Evolutionary conservation across 2,888 invertebrate species (phyloP), one percentile per base, ranked within the genome.

Genomic region (Corbicula japonica): DNA sequence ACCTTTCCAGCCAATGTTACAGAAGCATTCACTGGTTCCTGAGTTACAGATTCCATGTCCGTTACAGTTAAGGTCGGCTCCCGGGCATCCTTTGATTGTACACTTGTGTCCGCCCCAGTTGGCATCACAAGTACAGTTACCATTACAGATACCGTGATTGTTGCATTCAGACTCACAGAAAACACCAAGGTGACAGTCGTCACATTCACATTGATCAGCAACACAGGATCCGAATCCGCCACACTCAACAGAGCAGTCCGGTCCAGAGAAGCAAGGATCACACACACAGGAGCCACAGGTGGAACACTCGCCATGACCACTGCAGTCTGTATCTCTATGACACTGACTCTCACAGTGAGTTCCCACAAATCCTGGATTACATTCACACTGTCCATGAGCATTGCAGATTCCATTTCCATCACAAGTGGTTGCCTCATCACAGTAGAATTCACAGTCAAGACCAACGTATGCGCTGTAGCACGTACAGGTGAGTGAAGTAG

Each of bases 1-100:
- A 90, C 90, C 89, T 83, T 70, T 80, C 88, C 89, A 90, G 46
- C 90, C 90, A 32, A 87, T 87, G 41, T 86, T 60, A 76, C 90
- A 90, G 84, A 83, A 86, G 75, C 90, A 90, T 8, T 63, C 58
- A 8, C 84, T 84, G 18, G 73, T 81, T 28, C 79, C 83, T 8
- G 89, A 85, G 62, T 88, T 88, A 72, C 90, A 90, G 8, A 85
- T 58, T 1, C 90, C 90, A 62, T 89, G 82, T 34, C 88, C 89
- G 38, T 85, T 86, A 62, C 90, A 90, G 30, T 81, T 84, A 58
- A 62, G 30, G 8, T 70, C 72, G 0, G 44, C 35, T 8, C 89
- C 88, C 18, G 88, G 88, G 72, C 90, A 90, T n/a, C 86, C 85
- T 41, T 80, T 74, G 0, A 68, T 58, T 1, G 88, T 87, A 75